Base-by-base conservation (phyloP, 1,140 invertebrate genomes). In the Amyelois transitella region DNA sequence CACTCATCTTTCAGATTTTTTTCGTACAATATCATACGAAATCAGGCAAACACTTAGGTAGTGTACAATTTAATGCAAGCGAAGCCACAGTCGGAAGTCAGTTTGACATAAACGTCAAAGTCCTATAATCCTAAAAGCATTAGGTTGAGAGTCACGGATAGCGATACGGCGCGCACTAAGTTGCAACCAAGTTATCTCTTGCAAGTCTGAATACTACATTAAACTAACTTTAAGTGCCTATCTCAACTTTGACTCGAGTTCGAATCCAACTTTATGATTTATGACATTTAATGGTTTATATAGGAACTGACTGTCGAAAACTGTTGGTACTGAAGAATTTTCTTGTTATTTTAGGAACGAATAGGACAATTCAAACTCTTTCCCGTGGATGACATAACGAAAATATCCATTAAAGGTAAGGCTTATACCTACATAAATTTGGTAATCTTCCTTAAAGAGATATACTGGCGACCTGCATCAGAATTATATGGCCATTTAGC, bases 221-320 rank as follows among this genome's bases (percentile, higher is more conserved):
- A 64, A 69, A 69, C 58, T 64, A 49, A 60, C 24, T 69, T 69
- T 53, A 69, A 69, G 62, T 69, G 62, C 59, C 62, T 62, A 67
- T 64, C 66, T 62, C 38, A 51, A 48, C 24, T 7, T 18, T 21
- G 21, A 47, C 48, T 53, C 32, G 25, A 59, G 21, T 48, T 58
- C 24, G 1, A 10, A 14, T 53, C 28, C 53, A 62, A 69, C 59
- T 69, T 64, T 62, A 59, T 62, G 66, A 69, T 69, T 69, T 69
- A 64, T 58, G 19, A n/a, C 19, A 48, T 48, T 48, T 38, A 14
- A 38, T 14, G 12, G 32, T 38, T 38, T 38, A 14, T 2, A 38
- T 38, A 38, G 32, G 32, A 38, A 14, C 32, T 1, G 32, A 38
- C n/a, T n/a, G n/a, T n/a, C n/a, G n/a, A n/a, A n/a, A n/a, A n/a